These are phyloP conservation scores for Pedetes capensis DNA, from an alignment of 2,113 vertebrate species.

Conservation along the genomic window DNA sequence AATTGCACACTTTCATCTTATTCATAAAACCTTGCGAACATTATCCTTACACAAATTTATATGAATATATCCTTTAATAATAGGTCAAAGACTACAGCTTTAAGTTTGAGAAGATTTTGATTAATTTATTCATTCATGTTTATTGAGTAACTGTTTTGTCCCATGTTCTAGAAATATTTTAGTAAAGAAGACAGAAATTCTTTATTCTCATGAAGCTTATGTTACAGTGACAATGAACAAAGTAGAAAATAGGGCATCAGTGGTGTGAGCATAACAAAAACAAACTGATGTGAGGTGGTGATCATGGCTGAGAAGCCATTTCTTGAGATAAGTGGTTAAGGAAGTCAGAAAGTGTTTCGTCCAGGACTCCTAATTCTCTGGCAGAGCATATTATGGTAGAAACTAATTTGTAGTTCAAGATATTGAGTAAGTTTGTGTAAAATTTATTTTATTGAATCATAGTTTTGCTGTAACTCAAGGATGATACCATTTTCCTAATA, in stretches of 20 bases:
- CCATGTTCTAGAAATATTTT: background rate
- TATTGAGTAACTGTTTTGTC: background rate
- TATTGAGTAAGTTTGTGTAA: conserved; percentile 20
- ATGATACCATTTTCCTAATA: background rate
- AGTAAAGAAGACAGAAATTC: background rate
- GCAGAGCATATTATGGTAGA: background rate
- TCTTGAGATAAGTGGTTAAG: background rate
- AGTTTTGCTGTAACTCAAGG: background rate
- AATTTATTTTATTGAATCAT: background rate
- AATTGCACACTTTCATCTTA: background rate
- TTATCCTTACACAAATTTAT: background rate
- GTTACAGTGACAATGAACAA: background rate
- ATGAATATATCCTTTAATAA: background rate
- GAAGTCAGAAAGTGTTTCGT: background rate
- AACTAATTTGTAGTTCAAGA: background rate
- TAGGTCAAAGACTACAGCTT: background rate
- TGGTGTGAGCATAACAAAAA: background rate
- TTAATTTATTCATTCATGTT: background rate
- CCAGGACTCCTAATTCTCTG: background rate
- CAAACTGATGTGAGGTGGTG: background rate
- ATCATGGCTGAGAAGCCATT: background rate
- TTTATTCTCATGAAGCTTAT: background rate
- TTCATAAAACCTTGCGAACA: background rate
- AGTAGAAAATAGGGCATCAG: background rate
- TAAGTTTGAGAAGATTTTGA: conserved; percentile 30